These are phyloP conservation scores for Dendronephthya gigantea DNA, from an alignment of 64 coral and sea anemone species.

Conservation along the genomic window DNA sequence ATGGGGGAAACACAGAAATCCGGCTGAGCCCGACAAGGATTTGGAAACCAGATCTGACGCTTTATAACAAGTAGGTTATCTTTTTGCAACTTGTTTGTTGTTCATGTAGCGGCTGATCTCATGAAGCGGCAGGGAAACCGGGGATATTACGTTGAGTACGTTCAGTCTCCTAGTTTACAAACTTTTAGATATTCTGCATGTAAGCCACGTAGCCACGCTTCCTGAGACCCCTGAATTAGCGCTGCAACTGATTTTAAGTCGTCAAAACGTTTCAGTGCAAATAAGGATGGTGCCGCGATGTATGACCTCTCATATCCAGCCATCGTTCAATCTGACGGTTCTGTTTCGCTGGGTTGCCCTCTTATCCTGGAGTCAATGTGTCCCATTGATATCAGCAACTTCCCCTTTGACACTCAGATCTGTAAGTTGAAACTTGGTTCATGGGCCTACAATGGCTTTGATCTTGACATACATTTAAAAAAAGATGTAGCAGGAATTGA, in stretches of 20 bases:
- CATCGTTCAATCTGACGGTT: constrained; percentile 7
- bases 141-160: no score
- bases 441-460: constrained; percentile 40
- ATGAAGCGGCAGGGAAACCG: no score
- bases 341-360: constrained; percentile 37
- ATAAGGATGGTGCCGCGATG: not conserved
- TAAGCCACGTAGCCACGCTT: no score
- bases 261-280: not conserved
- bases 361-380: constrained; percentile 41
- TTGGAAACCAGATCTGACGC: no score
- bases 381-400: constrained; percentile 52
- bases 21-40: no score
- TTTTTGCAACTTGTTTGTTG: no score
- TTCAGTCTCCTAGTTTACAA: no score
- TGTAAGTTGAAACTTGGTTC: constrained; percentile 55
- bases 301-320: not conserved
- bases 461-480: constrained; percentile 37
- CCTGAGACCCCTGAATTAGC: no score
- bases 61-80: no score
- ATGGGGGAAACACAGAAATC: no score
- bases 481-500: not conserved
- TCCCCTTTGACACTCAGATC: constrained; percentile 64
- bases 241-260: not conserved
- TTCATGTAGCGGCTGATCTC: no score
- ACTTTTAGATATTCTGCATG: no score